Evolutionary conservation across 2,113 vertebrate species (phyloP), one percentile per base, ranked within the genome.

Genomic region (Petaurus breviceps): DNA sequence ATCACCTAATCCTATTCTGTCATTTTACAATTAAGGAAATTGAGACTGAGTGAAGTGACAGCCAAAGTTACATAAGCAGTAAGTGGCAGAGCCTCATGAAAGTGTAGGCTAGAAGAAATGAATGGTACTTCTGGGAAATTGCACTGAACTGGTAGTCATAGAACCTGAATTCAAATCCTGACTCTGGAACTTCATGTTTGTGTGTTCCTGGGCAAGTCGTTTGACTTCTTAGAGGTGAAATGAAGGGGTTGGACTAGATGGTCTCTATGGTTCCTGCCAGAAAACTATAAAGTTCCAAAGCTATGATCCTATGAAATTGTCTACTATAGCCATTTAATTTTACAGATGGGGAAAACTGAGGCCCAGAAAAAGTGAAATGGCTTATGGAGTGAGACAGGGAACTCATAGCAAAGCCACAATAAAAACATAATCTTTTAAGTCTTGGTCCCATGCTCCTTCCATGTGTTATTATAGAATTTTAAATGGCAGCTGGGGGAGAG

Each of bases 391-490:
- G 12, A 47, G 10, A 90, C 14, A 16, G 3, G 89, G 24, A 68
- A 52, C 10, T 93, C 43, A 89, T 6, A 55, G 61, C 3, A 53
- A 26, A 23, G 53, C 77, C 43, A 47, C 57, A 37, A 55, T 52
- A 95, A n/a, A 25, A 92, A 53, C 23, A 93, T 6, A 90, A 51
- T 43, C 19, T n/a, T 51, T 89, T 37, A 23, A 77, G 26, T 11
- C 51, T 12, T 47, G 8, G 47, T 24, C 47, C 43, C 46, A 0
- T 10, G 1, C 26, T 94, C 11, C 90, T 94, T 92, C 28, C 93
- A 91, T n/a, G 37, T 92, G 16, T 92, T 95, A 96, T 46, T 94
- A 90, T 16, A 93, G 90, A 98, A 96, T 97, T 91, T 93, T 97
- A 95, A 98, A 95, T 95, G 68, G 19, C 68, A 84, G 68, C 19